These are phyloP conservation scores for Euplexia lucipara DNA, from an alignment of 2,888 invertebrate species.

Conservation along the genomic window DNA sequence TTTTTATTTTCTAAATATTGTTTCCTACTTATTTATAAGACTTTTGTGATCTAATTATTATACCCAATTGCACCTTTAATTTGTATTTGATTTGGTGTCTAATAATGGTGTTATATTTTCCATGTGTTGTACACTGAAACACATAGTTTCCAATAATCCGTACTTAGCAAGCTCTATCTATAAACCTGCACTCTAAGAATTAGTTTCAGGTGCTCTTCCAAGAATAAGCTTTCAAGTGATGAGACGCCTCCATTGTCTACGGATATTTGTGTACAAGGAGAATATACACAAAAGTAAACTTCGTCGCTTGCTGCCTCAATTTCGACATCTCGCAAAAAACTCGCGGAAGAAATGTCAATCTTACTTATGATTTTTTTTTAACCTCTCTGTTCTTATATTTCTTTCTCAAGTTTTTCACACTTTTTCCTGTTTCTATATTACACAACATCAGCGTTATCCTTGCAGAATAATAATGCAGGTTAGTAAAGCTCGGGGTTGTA, in stretches of 20 bases:
- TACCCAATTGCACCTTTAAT: too few species aligned
- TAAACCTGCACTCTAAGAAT: slow-evolving; percentile 43
- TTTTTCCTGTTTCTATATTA: slow-evolving; percentile 9
- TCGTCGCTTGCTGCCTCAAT: slow-evolving; percentile 18
- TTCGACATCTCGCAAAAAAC: slow-evolving; percentile 26
- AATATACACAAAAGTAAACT: slow-evolving; percentile 41
- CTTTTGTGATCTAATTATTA: too few species aligned
- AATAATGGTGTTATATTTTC: too few species aligned
- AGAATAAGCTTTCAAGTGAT: slow-evolving; percentile 47
- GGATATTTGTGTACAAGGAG: slow-evolving; percentile 13
- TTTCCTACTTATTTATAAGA: too few species aligned
- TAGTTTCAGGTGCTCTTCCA: slow-evolving; percentile 39
- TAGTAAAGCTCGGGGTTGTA: neutral
- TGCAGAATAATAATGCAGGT: slow-evolving; percentile 1
- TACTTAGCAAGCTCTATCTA: slow-evolving; percentile 7
- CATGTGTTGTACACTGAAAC: neutral
- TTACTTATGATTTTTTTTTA: slow-evolving; percentile 35
- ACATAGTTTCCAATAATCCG: slow-evolving; percentile 2
- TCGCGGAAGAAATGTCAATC: slow-evolving; percentile 34
- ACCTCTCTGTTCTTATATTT: neutral
- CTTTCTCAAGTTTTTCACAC: neutral
- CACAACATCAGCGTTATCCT: slow-evolving; percentile 7
- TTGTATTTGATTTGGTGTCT: too few species aligned
- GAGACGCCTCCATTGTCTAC: slow-evolving; percentile 36
- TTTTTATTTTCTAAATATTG: too few species aligned